Evolutionary conservation across 2,113 vertebrate species (phyloP).

Genomic region (Gambusia affinis): DNA sequence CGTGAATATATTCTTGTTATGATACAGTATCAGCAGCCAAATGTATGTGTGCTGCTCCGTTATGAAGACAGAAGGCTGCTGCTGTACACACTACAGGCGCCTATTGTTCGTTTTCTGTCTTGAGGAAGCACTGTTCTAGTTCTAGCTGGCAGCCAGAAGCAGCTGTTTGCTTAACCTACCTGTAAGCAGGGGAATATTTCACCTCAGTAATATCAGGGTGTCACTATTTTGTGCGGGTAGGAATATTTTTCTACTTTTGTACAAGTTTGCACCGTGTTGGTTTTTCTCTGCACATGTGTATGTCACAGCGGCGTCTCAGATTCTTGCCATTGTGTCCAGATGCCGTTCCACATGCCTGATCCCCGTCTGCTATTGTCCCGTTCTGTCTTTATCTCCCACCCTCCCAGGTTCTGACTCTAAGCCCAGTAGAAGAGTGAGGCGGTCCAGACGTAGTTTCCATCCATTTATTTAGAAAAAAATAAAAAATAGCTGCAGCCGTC

Average conservation of each 20-base stretch:
- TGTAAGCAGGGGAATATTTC: constrained; percentile 29
- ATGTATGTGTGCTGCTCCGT: constrained; percentile 50
- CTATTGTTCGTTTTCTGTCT: constrained; percentile 78
- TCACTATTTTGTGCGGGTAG: constrained; percentile 17
- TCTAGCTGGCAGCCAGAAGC: constrained; percentile 54
- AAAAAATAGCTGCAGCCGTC: constrained; percentile 11
- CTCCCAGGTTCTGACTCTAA: constrained; percentile 40
- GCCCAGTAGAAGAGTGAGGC: constrained; percentile 24
- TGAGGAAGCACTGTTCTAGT: constrained; percentile 69
- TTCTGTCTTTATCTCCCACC: constrained; percentile 46
- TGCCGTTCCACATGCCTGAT: constrained; percentile 80
- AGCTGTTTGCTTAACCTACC: constrained; percentile 53
- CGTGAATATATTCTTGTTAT: constrained; percentile 50
- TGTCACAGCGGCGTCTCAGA: constrained; percentile 66
- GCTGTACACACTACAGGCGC: constrained; percentile 62
- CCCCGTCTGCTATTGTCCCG: constrained; percentile 47
- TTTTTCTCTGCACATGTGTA: constrained; percentile 13
- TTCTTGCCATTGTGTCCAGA: constrained; percentile 81
- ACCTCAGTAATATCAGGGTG: constrained; percentile 11
- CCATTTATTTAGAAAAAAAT: constrained; percentile 18
- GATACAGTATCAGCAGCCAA: constrained; percentile 45
- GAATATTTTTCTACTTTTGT: constrained; percentile 14
- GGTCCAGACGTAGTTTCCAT: constrained; percentile 46
- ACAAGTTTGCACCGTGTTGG: constrained; percentile 8
- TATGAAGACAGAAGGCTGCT: constrained; percentile 50